These are phyloP conservation scores for Neodiprion virginianus DNA, from an alignment of 1,140 invertebrate genomes.

Conservation along the genomic window DNA sequence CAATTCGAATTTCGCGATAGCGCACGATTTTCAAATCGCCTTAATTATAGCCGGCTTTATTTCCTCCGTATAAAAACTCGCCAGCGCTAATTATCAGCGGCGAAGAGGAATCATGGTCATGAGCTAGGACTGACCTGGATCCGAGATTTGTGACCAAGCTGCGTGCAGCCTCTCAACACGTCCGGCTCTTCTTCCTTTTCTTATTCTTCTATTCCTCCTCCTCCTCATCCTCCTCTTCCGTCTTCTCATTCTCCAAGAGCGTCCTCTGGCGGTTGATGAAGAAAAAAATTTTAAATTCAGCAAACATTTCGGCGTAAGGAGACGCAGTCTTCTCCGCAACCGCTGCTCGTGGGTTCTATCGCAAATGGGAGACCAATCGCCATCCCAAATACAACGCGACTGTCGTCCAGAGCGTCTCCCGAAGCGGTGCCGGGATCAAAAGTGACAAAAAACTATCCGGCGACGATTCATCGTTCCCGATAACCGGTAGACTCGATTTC, in stretches of 20 bases:
- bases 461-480: conserved; percentile 36
- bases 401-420: conserved; percentile 59
- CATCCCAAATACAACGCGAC: conserved; percentile 59
- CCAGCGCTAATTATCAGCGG: too few species aligned
- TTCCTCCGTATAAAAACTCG: too few species aligned
- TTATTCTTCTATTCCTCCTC: too few species aligned
- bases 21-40: too few species aligned
- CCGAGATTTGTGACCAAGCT: too few species aligned
- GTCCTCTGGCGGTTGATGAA: conserved; percentile 20
- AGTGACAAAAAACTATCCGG: conserved; percentile 53
- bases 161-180: too few species aligned
- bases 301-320: too few species aligned
- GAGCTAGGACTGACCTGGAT: too few species aligned
- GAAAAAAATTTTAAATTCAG: too few species aligned
- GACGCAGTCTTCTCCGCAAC: conserved; percentile 30
- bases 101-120: too few species aligned
- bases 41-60: too few species aligned
- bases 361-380: conserved; percentile 57
- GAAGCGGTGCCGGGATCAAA: conserved; percentile 55
- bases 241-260: conserved; percentile 12
- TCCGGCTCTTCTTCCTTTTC: neutral
- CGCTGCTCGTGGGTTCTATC: conserved; percentile 47
- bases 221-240: neutral
- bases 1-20: too few species aligned
- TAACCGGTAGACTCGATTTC: conserved; percentile 46